These are phyloP conservation scores for Catocala sponsa DNA, from an alignment of 2,888 invertebrate genomes.

Conservation along the genomic window DNA sequence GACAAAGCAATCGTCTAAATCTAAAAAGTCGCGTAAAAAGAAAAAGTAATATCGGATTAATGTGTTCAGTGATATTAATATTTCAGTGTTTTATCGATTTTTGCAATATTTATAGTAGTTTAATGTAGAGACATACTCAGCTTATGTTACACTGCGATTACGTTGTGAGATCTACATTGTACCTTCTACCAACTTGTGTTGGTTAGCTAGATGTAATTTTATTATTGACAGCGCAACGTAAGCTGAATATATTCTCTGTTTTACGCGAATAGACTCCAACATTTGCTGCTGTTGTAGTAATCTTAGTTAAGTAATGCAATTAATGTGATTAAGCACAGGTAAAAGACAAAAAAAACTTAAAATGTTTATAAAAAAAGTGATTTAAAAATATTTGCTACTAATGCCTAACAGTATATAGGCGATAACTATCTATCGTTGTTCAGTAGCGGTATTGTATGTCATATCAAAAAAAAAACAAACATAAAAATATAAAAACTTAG, in stretches of 20 bases:
- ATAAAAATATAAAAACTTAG: conserved; percentile 78
- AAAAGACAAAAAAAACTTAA: conserved; percentile 75
- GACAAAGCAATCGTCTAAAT: conserved; percentile 79
- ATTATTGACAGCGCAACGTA: conserved; percentile 41
- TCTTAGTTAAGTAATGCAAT: conserved; percentile 72
- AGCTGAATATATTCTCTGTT: conserved; percentile 40
- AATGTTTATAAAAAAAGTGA: conserved; percentile 54
- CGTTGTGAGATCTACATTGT: conserved; percentile 38
- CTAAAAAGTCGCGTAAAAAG: conserved; percentile 89
- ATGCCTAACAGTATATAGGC: conserved; percentile 50
- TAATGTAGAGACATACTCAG: conserved; percentile 53
- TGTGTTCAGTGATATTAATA: conserved; percentile 68
- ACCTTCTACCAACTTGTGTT: conserved; percentile 19
- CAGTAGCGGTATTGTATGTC: conserved; percentile 66
- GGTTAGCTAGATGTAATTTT: conserved; percentile 21
- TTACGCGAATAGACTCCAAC: conserved; percentile 49
- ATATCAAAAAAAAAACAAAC: conserved; percentile 71
- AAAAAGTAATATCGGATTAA: conserved; percentile 84
- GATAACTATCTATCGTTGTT: conserved; percentile 55
- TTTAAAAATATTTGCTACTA: conserved; percentile 58
- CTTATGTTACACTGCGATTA: conserved; percentile 30
- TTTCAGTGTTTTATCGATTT: conserved; percentile 58
- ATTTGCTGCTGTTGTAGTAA: conserved; percentile 72
- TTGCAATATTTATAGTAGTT: conserved; percentile 64
- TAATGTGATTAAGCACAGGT: conserved; percentile 69